Conservation (phyloP, 2,888 invertebrate species). For the Agrochola lychnidis region DNA sequence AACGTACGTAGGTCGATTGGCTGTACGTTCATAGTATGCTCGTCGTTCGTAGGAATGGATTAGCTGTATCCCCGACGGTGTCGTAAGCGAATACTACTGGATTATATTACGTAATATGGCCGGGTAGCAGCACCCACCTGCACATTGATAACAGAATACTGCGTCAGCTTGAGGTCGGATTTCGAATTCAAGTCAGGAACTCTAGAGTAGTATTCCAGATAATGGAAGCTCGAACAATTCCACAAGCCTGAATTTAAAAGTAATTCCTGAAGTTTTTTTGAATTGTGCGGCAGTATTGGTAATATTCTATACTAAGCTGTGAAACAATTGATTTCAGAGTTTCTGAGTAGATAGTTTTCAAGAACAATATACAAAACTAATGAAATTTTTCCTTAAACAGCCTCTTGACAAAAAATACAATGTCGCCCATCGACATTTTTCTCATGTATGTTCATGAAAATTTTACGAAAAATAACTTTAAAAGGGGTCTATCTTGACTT, state of each 20-base stretch:
- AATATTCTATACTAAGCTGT: neutral
- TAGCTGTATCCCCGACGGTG: conserved; percentile 21
- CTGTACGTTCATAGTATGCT: conserved; percentile 11
- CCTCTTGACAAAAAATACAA: too few species aligned
- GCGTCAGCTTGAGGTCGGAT: conserved; percentile 8
- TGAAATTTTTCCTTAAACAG: neutral
- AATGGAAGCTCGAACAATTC: neutral
- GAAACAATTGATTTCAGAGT: neutral
- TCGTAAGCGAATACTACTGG: conserved; percentile 21
- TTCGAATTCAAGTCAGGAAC: conserved; percentile 20
- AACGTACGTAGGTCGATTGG: neutral
- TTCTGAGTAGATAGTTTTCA: neutral
- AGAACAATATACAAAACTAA: neutral
- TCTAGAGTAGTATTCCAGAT: conserved; percentile 18
- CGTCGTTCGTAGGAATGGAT: conserved; percentile 27
- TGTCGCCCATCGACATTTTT: too few species aligned
- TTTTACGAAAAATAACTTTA: too few species aligned
- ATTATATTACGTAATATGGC: conserved; percentile 24
- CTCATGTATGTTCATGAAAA: too few species aligned
- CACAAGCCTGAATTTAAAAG: conserved; percentile 9
- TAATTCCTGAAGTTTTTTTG: neutral
- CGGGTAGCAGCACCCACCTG: conserved; percentile 26
- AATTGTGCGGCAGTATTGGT: neutral
- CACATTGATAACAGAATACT: conserved; percentile 38
- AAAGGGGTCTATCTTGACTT: too few species aligned